These are phyloP conservation scores for Cydia pomonella DNA, from an alignment of 1,140 invertebrate species.

Conservation along the genomic window DNA sequence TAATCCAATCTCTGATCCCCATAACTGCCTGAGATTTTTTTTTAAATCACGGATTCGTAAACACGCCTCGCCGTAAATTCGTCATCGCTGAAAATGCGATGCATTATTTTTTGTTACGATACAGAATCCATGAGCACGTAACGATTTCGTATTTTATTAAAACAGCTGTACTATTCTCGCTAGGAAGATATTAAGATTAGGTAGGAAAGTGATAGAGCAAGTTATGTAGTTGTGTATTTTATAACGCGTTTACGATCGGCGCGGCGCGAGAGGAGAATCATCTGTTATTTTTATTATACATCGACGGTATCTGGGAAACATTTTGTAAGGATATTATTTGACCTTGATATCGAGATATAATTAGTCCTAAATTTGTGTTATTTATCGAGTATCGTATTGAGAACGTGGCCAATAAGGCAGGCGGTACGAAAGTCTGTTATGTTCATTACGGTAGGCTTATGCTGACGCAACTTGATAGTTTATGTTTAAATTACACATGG, in stretches of 20 bases:
- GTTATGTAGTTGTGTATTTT: background rate
- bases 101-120: background rate
- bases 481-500: background rate
- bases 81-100: slow-evolving; percentile 2
- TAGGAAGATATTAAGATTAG: background rate
- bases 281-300: slow-evolving; percentile 3
- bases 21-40: background rate
- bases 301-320: too few species aligned
- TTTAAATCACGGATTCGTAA: background rate
- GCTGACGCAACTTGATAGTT: too few species aligned
- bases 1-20: background rate
- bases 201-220: background rate
- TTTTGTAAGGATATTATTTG: background rate
- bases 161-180: background rate
- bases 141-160: background rate
- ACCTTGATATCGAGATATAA: slow-evolving; percentile 3
- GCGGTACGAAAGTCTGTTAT: background rate
- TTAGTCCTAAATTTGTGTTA: background rate
- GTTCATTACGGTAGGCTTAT: background rate
- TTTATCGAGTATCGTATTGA: too few species aligned
- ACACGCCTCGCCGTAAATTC: background rate
- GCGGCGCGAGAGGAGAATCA: background rate
- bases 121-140: background rate
- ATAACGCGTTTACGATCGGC: background rate
- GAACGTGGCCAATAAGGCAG: too few species aligned